These are phyloP conservation scores for Hydrotaea diabolus DNA, from an alignment of 2,888 invertebrate genomes.

Conservation along the genomic window DNA sequence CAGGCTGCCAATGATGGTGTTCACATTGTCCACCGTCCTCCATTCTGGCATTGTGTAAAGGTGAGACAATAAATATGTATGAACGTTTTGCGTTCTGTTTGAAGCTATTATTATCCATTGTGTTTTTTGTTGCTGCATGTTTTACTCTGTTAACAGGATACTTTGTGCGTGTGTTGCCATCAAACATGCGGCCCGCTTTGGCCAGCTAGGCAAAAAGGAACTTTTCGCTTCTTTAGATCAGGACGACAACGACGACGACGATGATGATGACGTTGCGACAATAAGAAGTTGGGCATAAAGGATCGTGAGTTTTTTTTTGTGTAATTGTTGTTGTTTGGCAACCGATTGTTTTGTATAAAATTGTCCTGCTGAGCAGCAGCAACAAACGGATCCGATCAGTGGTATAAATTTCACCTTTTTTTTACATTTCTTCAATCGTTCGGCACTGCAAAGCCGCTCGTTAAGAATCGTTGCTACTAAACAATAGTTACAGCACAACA, in stretches of 20 bases:
- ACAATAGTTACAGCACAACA: conserved; percentile 54
- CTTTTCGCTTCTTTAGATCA: conserved; percentile 37
- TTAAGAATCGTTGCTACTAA: neutral
- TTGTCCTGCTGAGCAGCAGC: conserved; percentile 59
- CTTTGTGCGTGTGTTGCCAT: conserved; percentile 11
- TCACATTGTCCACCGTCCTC: conserved; percentile 36
- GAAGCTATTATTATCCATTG: conserved; percentile 48
- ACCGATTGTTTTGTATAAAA: conserved; percentile 53
- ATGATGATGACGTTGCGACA: conserved; percentile 60
- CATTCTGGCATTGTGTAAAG: neutral
- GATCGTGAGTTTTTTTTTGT: conserved; percentile 12
- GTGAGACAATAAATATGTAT: conserved; percentile 46
- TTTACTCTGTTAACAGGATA: conserved; percentile 39
- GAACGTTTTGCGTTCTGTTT: conserved; percentile 44
- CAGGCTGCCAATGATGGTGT: conserved; percentile 26
- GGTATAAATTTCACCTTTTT: conserved; percentile 65
- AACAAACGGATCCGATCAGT: conserved; percentile 8
- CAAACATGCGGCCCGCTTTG: conserved; percentile 32
- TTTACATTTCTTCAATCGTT: conserved; percentile 5
- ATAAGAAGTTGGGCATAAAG: conserved; percentile 38
- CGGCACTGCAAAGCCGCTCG: conserved; percentile 18
- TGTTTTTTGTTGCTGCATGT: conserved; percentile 16
- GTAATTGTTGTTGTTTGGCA: conserved; percentile 53
- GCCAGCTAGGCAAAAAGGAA: conserved; percentile 45
- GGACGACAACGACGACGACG: too few species aligned